Evolutionary conservation across 2,113 vertebrate genomes (phyloP).

Genomic region (Sylvilagus bachmani): DNA sequence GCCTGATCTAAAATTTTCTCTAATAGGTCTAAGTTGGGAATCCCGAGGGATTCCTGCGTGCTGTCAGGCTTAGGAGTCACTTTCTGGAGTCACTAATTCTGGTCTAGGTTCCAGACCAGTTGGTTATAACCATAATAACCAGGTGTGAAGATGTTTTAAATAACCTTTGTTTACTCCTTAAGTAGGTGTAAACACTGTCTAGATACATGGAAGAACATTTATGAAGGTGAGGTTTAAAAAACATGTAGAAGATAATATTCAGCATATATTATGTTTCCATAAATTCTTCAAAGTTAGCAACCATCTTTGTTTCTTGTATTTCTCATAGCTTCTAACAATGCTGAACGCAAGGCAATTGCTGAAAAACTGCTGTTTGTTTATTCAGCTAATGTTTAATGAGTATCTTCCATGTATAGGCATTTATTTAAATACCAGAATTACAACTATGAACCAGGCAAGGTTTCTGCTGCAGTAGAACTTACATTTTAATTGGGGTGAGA

Average conservation of each 20-base stretch:
- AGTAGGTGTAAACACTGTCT: constrained; percentile 46
- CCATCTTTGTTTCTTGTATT: constrained; percentile 31
- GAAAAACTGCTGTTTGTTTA: constrained; percentile 23
- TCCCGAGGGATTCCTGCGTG: not conserved
- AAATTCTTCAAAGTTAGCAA: constrained; percentile 44
- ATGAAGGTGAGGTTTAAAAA: constrained; percentile 28
- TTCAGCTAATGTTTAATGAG: constrained; percentile 23
- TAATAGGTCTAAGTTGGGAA: not conserved
- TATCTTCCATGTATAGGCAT: not conserved
- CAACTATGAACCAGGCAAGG: not conserved
- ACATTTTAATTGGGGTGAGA: not conserved
- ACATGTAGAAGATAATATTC: constrained; percentile 32
- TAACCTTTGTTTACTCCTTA: constrained; percentile 56
- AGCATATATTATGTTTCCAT: not conserved
- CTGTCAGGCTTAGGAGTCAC: not conserved
- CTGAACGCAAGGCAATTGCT: not conserved
- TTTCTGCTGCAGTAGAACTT: not conserved
- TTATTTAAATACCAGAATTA: not conserved
- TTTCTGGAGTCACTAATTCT: constrained; percentile 34
- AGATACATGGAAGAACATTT: constrained; percentile 8
- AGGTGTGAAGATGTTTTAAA: constrained; percentile 30
- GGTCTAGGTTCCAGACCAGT: not conserved
- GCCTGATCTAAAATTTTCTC: not conserved
- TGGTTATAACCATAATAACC: not conserved
- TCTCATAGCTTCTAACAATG: not conserved